Conservation (phyloP, 2,888 invertebrate species). For the Trissolcus japonicus region DNA sequence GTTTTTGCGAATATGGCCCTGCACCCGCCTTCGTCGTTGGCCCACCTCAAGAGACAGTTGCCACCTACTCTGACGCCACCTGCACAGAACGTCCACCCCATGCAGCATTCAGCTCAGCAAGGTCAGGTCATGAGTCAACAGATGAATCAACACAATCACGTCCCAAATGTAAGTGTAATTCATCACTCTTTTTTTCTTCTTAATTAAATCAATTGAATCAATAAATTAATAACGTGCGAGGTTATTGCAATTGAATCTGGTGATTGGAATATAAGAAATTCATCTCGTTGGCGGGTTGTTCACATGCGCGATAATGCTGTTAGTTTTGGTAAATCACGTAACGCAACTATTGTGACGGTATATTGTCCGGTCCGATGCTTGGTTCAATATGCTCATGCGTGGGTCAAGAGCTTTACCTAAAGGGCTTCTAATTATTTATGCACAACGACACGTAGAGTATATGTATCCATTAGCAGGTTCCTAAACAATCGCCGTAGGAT, state of each 20-base stretch:
- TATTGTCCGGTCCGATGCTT: conserved; percentile 27
- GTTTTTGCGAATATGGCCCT: conserved; percentile 93
- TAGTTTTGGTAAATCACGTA: conserved; percentile 50
- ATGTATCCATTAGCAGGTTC: conserved; percentile 38
- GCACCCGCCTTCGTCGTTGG: conserved; percentile 86
- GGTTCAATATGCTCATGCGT: conserved; percentile 21
- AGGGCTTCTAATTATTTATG: conserved; percentile 47
- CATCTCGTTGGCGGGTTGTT: conserved; percentile 15
- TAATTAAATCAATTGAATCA: neutral
- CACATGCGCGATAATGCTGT: conserved; percentile 34
- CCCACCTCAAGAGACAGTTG: conserved; percentile 86
- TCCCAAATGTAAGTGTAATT: conserved; percentile 69
- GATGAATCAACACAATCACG: conserved; percentile 73
- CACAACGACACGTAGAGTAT: conserved; percentile 31
- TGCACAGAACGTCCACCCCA: conserved; percentile 69
- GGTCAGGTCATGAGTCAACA: conserved; percentile 70
- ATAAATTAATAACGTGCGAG: no score
- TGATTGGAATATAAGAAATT: conserved; percentile 11
- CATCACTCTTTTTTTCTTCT: neutral
- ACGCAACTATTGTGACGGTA: conserved; percentile 43
- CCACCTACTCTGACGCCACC: conserved; percentile 73
- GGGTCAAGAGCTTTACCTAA: conserved; percentile 45
- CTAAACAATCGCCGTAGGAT: conserved; percentile 38
- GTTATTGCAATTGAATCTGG: neutral
- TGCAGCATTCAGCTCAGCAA: conserved; percentile 67